phyloP scores from a whole-genome alignment of 2,113 vertebrate genomes.

The Globicephala melas region DNA sequence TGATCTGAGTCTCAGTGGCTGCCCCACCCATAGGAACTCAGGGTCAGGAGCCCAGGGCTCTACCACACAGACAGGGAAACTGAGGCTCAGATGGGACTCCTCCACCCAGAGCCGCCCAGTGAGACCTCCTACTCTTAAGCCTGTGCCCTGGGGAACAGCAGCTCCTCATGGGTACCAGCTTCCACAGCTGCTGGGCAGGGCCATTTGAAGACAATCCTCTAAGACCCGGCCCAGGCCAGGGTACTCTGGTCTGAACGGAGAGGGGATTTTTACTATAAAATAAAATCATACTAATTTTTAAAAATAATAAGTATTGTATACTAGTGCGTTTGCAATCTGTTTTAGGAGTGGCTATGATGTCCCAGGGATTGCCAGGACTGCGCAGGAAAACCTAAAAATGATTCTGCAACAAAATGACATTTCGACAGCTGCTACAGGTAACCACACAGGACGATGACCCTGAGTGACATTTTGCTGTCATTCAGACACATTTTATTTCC shows the following conservation, averaged over 20 bases:
- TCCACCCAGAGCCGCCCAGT: neutral
- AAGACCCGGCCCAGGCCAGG: neutral
- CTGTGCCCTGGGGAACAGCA: neutral
- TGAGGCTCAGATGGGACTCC: neutral
- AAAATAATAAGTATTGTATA: neutral
- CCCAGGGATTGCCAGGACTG: neutral
- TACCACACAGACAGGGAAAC: accelerated
- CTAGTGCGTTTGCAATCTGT: too few relatives aligned
- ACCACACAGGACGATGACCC: too few relatives aligned
- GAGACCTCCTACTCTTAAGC: neutral
- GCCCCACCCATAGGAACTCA: neutral
- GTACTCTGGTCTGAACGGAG: neutral
- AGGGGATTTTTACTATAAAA: neutral
- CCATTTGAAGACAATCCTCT: neutral
- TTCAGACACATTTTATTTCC: neutral
- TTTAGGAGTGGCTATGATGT: neutral
- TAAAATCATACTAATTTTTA: neutral
- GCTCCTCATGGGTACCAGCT: too few relatives aligned
- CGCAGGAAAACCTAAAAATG: neutral
- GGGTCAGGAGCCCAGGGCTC: neutral
- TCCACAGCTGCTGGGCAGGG: neutral
- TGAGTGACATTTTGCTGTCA: neutral
- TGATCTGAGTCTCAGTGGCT: neutral
- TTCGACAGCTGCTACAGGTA: too few relatives aligned
- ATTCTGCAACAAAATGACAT: neutral